Evolutionary conservation across 2,797 vertebrate species (phyloP).

Genomic region (Heterohyrax brucei): DNA sequence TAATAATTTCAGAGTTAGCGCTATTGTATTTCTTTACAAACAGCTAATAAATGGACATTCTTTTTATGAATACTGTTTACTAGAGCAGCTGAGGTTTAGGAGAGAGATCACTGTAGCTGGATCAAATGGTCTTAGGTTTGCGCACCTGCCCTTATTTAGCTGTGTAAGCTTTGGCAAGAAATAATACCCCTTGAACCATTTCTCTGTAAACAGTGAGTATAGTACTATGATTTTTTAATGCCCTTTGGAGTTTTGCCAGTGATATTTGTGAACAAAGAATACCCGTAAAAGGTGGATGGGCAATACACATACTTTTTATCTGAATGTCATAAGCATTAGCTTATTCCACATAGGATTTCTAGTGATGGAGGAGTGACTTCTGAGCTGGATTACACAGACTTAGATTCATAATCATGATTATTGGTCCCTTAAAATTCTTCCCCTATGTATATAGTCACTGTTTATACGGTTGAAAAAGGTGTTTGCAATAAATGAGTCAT

Average conservation of each 20-base stretch:
- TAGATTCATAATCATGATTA: neutral
- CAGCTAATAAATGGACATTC: neutral
- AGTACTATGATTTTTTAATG: neutral
- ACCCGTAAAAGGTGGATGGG: neutral
- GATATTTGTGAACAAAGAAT: neutral
- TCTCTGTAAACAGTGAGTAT: neutral
- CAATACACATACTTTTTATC: neutral
- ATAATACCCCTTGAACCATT: neutral
- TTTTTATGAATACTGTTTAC: neutral
- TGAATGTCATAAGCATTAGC: neutral
- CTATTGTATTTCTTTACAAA: neutral
- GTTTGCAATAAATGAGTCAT: too few species aligned
- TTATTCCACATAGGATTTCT: neutral
- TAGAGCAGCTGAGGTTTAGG: neutral
- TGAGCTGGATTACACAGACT: neutral
- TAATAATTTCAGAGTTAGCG: conserved; percentile 10
- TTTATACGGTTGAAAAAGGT: too few species aligned
- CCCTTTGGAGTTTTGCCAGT: neutral
- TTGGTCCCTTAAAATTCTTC: neutral
- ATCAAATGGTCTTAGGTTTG: neutral
- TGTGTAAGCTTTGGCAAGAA: conserved; percentile 48
- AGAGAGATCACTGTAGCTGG: neutral
- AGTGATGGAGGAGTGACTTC: neutral
- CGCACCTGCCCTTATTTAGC: neutral
- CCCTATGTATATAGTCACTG: too few species aligned